These are phyloP conservation scores for Schrankia costaestrigalis DNA, from an alignment of 2,888 invertebrate species.

Conservation along the genomic window DNA sequence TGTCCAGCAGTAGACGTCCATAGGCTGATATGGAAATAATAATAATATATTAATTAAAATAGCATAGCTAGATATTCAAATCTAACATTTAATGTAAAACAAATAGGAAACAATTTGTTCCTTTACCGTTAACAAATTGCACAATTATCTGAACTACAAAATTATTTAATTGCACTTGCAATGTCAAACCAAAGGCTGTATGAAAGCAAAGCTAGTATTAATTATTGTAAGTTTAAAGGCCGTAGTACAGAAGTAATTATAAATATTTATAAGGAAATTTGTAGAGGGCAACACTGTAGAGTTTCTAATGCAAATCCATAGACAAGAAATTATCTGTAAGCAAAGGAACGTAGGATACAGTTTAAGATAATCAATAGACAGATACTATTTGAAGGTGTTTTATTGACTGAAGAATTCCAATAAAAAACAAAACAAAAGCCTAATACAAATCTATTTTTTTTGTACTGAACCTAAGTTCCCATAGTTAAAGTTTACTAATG, in stretches of 20 bases:
- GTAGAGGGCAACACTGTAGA: conserved; percentile 6
- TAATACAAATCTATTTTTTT: no score
- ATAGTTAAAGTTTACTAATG: no score
- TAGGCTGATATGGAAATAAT: no score
- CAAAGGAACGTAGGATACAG: no score
- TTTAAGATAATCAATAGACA: no score
- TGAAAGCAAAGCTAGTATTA: conserved; percentile 25
- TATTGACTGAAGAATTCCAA: no score
- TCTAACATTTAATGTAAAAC: conserved; percentile 1
- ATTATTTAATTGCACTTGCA: conserved; percentile 31
- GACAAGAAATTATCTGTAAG: no score
- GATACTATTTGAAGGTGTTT: no score
- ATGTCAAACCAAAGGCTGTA: conserved; percentile 33
- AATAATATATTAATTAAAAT: no score
- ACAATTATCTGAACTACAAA: conserved; percentile 32
- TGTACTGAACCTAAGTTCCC: no score
- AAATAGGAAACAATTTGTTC: conserved; percentile 30
- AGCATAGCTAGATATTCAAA: neutral
- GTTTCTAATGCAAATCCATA: conserved; percentile 2
- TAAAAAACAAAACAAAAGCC: no score
- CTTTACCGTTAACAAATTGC: conserved; percentile 21
- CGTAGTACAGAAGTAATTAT: conserved; percentile 5
- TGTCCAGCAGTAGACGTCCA: no score
- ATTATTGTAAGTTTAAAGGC: conserved; percentile 26
- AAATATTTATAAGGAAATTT: conserved; percentile 17